phyloP scores from a whole-genome alignment of 2,113 vertebrate species.

The Bubo bubo region DNA sequence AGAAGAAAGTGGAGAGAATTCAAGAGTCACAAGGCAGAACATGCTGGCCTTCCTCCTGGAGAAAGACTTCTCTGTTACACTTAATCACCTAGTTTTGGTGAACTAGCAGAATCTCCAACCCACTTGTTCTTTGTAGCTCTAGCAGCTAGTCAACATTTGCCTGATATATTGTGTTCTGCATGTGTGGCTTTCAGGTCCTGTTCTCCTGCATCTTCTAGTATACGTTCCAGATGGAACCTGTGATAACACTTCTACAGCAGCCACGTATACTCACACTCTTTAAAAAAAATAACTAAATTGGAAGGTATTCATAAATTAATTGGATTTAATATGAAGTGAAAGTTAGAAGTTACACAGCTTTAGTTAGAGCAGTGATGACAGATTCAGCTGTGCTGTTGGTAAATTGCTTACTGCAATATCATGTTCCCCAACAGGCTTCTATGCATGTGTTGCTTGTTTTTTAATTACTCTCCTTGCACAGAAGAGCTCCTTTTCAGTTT shows the following conservation, averaged over 20 bases:
- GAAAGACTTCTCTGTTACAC: background rate
- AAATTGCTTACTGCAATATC: conserved; percentile 8
- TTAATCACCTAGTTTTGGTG: background rate
- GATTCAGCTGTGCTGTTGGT: conserved; percentile 34
- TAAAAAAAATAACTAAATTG: background rate
- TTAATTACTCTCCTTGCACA: background rate
- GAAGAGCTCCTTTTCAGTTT: background rate
- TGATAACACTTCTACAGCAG: background rate
- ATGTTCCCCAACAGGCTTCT: background rate
- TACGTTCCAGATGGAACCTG: background rate
- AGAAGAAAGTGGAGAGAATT: background rate
- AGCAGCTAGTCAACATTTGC: background rate
- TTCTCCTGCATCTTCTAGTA: background rate
- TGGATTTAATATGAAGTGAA: conserved; percentile 33
- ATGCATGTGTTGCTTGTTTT: background rate
- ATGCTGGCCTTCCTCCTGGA: background rate
- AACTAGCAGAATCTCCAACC: background rate
- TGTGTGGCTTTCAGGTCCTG: background rate
- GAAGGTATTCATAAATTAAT: conserved; percentile 2
- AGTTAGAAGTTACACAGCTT: conserved; percentile 21
- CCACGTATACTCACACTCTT: background rate
- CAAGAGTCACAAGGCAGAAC: background rate
- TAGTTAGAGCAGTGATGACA: background rate
- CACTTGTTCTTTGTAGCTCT: background rate
- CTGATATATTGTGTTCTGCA: background rate